These are phyloP conservation scores for Glomeris maerens DNA, from an alignment of 1,140 invertebrate species.

Conservation along the genomic window DNA sequence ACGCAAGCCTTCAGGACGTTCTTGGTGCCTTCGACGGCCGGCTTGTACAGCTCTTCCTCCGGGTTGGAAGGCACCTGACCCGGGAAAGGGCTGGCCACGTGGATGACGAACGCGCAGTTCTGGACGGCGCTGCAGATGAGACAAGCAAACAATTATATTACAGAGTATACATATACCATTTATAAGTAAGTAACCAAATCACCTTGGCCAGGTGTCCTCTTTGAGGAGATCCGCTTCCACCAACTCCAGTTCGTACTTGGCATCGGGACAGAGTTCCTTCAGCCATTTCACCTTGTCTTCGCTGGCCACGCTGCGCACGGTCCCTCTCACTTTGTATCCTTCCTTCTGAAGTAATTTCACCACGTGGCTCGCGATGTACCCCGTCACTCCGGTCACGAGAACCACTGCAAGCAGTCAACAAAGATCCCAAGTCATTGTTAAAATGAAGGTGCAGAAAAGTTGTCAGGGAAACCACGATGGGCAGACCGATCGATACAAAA, in stretches of 20 bases:
- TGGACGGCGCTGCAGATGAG: constrained; percentile 34
- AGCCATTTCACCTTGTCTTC: constrained; percentile 32
- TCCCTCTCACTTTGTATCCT: constrained; percentile 39
- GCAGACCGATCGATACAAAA: no score
- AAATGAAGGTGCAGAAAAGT: no score
- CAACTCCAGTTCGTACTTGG: constrained; percentile 33
- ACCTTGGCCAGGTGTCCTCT: constrained; percentile 29
- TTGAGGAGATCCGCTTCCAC: constrained; percentile 34
- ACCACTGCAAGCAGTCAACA: constrained; percentile 24
- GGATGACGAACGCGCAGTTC: constrained; percentile 38
- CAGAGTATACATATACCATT: neutral
- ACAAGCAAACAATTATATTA: constrained; percentile 7
- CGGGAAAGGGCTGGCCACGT: constrained; percentile 43
- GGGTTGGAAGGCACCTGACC: constrained; percentile 21
- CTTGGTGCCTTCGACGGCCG: constrained; percentile 41
- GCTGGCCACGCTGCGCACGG: constrained; percentile 36
- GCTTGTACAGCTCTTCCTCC: constrained; percentile 36
- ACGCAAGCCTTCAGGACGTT: constrained; percentile 38
- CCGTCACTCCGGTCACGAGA: constrained; percentile 43
- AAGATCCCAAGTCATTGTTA: no score
- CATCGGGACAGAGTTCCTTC: constrained; percentile 30
- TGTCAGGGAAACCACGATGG: no score
- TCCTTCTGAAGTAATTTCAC: constrained; percentile 37
- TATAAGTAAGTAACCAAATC: constrained; percentile 11
- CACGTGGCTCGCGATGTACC: constrained; percentile 40